A percentile compares a stretch with the other conserved stretches of the same genome.
phyloP scores from a whole-genome alignment of 1,140 invertebrate genomes.

The Teleogryllus occipitalis region DNA sequence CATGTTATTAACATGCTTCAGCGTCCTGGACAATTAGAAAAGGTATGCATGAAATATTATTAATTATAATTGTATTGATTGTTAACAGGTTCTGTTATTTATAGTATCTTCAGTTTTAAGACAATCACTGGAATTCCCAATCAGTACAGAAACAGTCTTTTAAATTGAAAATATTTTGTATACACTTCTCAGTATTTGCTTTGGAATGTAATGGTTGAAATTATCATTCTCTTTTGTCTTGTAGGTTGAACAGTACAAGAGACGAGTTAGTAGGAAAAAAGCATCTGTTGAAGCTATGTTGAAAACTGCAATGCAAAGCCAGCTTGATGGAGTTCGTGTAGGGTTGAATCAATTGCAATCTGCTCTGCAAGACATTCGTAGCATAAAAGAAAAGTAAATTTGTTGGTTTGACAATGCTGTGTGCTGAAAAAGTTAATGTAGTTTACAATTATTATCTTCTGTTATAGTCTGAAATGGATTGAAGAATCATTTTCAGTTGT shows the following conservation, averaged over 20 bases:
- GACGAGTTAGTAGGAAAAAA: conserved; percentile 70
- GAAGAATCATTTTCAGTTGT: conserved; percentile 55
- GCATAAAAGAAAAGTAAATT: conserved; percentile 61
- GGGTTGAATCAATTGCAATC: conserved; percentile 84
- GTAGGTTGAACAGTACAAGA: conserved; percentile 76
- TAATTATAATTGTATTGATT: background rate
- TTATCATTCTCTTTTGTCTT: conserved; percentile 17
- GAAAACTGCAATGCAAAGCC: conserved; percentile 97
- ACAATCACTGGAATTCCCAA: too few species aligned
- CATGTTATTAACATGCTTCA: conserved; percentile 92
- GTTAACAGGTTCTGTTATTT: too few species aligned
- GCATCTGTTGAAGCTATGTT: conserved; percentile 94
- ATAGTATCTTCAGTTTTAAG: too few species aligned
- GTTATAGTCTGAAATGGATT: conserved; percentile 49
- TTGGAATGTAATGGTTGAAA: background rate
- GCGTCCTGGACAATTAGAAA: conserved; percentile 90
- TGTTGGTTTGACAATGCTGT: background rate
- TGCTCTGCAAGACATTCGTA: conserved; percentile 70
- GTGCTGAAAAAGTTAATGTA: background rate
- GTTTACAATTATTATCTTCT: background rate
- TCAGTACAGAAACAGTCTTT: too few species aligned
- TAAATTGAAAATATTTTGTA: background rate
- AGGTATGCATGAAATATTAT: conserved; percentile 43
- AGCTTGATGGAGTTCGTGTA: conserved; percentile 89
- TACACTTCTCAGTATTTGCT: background rate